These are phyloP conservation scores for Dryadula phaetusa DNA, from an alignment of 2,888 invertebrate genomes.

Conservation along the genomic window DNA sequence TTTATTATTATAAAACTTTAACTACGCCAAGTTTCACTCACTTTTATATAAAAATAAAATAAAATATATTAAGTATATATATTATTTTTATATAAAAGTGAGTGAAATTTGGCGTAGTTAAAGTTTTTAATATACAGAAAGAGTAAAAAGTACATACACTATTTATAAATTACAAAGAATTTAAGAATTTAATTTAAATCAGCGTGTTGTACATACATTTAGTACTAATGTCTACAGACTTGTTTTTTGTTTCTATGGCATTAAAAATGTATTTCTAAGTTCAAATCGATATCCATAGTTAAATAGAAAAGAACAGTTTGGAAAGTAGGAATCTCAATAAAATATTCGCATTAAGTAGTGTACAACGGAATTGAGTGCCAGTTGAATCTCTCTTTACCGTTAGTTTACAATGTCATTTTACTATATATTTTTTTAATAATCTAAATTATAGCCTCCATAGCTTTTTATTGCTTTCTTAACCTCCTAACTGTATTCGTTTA, in stretches of 20 bases:
- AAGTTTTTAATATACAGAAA: too few species aligned
- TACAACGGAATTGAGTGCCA: slow-evolving; percentile 19
- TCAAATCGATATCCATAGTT: background rate
- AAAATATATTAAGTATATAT: too few species aligned
- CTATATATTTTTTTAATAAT: slow-evolving; percentile 23
- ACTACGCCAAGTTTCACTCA: too few species aligned
- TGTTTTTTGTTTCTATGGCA: background rate
- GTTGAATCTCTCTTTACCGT: slow-evolving; percentile 27
- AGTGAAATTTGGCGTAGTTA: too few species aligned
- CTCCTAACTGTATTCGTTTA: slow-evolving; percentile 16
- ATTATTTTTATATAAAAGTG: too few species aligned
- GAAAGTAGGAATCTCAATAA: background rate
- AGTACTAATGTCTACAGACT: background rate
- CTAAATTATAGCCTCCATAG: slow-evolving; percentile 1
- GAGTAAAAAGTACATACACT: too few species aligned
- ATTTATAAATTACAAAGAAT: too few species aligned
- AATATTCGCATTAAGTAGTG: slow-evolving; percentile 4
- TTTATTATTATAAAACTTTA: too few species aligned
- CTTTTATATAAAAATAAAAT: too few species aligned
- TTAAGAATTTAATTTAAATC: too few species aligned
- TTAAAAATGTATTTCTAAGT: background rate
- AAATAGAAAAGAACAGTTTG: background rate
- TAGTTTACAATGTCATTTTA: slow-evolving; percentile 31
- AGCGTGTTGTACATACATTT: too few species aligned
- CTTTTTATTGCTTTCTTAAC: background rate